Conservation (phyloP, 1,140 invertebrate species). For the Papilio machaon region DNA sequence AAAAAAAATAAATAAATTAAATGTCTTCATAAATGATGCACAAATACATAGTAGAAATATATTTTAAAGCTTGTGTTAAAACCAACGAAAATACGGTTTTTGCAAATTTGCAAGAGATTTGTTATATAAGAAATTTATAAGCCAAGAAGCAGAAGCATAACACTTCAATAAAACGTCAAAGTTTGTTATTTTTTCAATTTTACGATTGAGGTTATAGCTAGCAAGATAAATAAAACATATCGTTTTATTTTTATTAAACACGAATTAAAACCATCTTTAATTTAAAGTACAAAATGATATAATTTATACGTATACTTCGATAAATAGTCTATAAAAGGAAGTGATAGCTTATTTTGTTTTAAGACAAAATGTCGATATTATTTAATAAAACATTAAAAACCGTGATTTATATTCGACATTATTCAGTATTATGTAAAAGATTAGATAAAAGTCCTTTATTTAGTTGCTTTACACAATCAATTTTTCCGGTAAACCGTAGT, state of each 20-base stretch:
- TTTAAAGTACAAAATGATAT: slow-evolving; percentile 49
- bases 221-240: not conserved
- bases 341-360: not conserved
- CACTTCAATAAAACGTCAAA: not conserved
- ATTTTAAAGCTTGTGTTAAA: no score
- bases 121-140: no score
- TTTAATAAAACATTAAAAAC: slow-evolving; percentile 30
- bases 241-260: not conserved
- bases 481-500: slow-evolving; percentile 25
- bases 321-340: not conserved
- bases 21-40: no score
- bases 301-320: slow-evolving; percentile 38
- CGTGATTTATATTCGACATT: slow-evolving; percentile 4
- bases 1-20: no score
- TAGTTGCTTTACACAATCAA: not conserved
- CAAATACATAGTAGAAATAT: no score
- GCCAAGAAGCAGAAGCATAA: not conserved
- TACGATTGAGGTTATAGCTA: not conserved
- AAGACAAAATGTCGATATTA: slow-evolving; percentile 9
- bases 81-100: no score
- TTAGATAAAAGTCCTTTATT: slow-evolving; percentile 33
- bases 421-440: slow-evolving; percentile 27
- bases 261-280: not conserved
- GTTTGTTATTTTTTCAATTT: not conserved
- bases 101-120: no score